Conservation (phyloP, 2,797 vertebrate species). For the Thripadectes ignobilis region DNA sequence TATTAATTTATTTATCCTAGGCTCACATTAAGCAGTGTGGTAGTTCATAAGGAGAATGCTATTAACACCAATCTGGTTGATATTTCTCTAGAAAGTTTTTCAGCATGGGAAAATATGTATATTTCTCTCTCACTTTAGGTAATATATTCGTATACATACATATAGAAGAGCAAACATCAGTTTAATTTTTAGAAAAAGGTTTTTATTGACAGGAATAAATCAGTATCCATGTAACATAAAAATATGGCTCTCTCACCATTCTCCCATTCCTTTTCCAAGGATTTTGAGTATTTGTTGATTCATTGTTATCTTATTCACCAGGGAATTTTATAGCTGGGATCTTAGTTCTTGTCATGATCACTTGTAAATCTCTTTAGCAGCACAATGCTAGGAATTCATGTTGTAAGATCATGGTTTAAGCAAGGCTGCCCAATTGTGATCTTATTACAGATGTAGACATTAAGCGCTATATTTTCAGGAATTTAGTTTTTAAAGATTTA, state of each 20-base stretch:
- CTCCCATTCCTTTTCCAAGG: neutral
- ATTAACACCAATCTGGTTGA: neutral
- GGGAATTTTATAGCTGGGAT: neutral
- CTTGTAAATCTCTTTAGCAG: neutral
- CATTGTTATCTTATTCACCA: neutral
- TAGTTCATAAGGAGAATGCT: neutral
- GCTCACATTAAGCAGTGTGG: rapidly evolving
- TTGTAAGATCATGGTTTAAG: neutral
- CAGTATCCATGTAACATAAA: neutral
- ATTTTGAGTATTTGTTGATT: neutral
- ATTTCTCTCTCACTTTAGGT: neutral
- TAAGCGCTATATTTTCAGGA: neutral
- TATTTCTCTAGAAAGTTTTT: neutral
- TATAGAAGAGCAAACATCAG: neutral
- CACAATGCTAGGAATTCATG: neutral
- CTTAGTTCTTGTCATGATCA: neutral
- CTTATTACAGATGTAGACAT: neutral
- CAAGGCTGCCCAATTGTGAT: neutral
- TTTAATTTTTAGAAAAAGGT: neutral
- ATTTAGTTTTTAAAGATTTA: neutral
- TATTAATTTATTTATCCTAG: neutral
- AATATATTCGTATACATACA: no score
- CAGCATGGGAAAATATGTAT: neutral
- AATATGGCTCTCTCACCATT: neutral
- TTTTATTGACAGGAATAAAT: neutral